Evolutionary conservation across 2,888 invertebrate species (phyloP).

Genomic region (Apodemia mormo): DNA sequence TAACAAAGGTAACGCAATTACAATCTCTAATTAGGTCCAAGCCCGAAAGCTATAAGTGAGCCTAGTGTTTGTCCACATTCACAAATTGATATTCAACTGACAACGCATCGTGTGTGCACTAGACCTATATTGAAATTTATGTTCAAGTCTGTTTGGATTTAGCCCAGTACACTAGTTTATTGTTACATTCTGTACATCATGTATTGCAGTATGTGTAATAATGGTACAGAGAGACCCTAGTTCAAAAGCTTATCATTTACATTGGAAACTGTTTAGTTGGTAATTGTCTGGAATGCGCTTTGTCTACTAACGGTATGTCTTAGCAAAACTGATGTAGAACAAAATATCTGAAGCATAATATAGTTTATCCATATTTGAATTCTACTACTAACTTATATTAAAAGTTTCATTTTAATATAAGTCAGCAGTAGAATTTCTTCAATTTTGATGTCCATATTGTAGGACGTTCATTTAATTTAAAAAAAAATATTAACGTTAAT

Average conservation of each 20-base stretch:
- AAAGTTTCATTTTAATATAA: no score
- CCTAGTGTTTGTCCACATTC: slow-evolving; percentile 37
- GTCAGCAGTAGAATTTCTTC: no score
- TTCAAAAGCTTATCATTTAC: not conserved
- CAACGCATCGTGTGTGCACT: slow-evolving; percentile 39
- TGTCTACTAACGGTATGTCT: not conserved
- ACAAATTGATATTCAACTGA: slow-evolving; percentile 61
- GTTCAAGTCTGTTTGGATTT: slow-evolving; percentile 1
- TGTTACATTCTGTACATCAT: not conserved
- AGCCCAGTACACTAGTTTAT: slow-evolving; percentile 10
- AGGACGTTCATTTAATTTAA: no score
- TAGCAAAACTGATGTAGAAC: not conserved
- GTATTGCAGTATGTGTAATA: not conserved
- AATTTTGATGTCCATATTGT: no score
- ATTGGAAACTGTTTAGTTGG: not conserved
- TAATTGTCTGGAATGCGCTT: not conserved
- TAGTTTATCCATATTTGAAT: not conserved
- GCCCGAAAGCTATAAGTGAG: not conserved
- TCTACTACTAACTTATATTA: no score
- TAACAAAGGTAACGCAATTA: not conserved
- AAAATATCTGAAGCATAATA: not conserved
- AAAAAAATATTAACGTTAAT: no score
- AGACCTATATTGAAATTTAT: slow-evolving; percentile 19
- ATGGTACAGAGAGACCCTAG: not conserved
- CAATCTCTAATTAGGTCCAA: slow-evolving; percentile 5